Evolutionary conservation across 2,888 invertebrate genomes (phyloP).

Genomic region (Philonicus albiceps): DNA sequence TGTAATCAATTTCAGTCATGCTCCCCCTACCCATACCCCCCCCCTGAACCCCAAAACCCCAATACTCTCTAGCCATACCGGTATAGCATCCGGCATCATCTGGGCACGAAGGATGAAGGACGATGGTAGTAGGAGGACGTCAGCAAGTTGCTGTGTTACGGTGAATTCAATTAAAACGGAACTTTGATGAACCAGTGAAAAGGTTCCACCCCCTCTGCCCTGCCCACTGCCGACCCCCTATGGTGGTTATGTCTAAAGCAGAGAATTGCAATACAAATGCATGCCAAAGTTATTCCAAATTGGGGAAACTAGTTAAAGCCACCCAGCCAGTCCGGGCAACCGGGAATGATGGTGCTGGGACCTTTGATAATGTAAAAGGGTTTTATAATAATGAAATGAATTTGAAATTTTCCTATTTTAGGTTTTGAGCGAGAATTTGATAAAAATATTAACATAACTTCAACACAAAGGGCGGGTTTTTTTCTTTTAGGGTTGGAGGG

Average conservation of each 20-base stretch:
- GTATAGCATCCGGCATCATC: neutral
- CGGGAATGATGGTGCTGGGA: neutral
- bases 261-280: slow-evolving; percentile 11
- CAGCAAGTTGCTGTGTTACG: slow-evolving; percentile 29
- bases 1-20: slow-evolving; percentile 50
- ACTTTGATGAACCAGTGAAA: slow-evolving; percentile 35
- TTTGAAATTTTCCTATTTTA: neutral
- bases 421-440: neutral
- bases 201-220: neutral
- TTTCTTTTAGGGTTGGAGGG: neutral
- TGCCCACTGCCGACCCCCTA: neutral
- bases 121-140: neutral
- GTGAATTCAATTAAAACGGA: slow-evolving; percentile 32
- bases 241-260: neutral
- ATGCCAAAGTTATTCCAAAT: slow-evolving; percentile 12
- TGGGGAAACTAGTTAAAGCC: neutral
- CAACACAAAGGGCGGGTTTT: neutral
- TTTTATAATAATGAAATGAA: neutral
- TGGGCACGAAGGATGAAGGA: neutral
- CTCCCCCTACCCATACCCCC: neutral
- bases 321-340: neutral
- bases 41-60: no score
- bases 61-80: no score
- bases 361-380: neutral
- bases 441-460: neutral